Evolutionary conservation across 2,113 vertebrate species (phyloP), one percentile per base, ranked within the genome.

Genomic region (Acanthochromis polyacanthus): DNA sequence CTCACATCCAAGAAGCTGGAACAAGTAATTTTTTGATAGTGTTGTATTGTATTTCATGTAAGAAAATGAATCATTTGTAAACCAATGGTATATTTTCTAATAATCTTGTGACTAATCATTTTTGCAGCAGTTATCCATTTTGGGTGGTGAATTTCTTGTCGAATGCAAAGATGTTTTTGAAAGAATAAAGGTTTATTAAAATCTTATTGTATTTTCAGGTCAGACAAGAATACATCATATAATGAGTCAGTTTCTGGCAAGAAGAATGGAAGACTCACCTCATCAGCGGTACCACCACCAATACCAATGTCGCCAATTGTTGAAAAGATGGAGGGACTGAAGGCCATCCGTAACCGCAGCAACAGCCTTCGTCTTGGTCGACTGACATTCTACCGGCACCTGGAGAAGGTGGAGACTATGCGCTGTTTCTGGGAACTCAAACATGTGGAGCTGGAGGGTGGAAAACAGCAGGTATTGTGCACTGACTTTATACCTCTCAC

Each of bases 391-490:
- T 96, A 95, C 79, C 93, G 93, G 19, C 95, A 94, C 78, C 70
- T 95, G 92, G 96, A 96, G 78, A 94, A 95, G 88, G 94, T 96
- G 83, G 95, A 96, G 89, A 96, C 90, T 28, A 94, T 97, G 90
- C 93, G 93, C 71, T 94, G 92, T 75, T 96, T 96, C 92, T 95
- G 95, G 92, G 95, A 96, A 89, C 95, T 95, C 76, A 96, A 95
- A 78, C 79, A 91, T n/a, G 87, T 89, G 50, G 91, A 94, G 74
- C 60, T 87, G 74, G 83, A 93, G 67, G 84, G 81, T 67, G 57
- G 75, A 55, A 78, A 53, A 17, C 78, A 84, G 15, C 83, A 94
- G 91, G 93, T 93, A 90, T 56, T 16, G 1, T 4, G 8, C 43
- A 11, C 61, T 10, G 17, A 19, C 40, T 16, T n/a, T n/a, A 12